phyloP scores from a whole-genome alignment of 2,113 vertebrate genomes.

The Hydrochoerus hydrochaeris region DNA sequence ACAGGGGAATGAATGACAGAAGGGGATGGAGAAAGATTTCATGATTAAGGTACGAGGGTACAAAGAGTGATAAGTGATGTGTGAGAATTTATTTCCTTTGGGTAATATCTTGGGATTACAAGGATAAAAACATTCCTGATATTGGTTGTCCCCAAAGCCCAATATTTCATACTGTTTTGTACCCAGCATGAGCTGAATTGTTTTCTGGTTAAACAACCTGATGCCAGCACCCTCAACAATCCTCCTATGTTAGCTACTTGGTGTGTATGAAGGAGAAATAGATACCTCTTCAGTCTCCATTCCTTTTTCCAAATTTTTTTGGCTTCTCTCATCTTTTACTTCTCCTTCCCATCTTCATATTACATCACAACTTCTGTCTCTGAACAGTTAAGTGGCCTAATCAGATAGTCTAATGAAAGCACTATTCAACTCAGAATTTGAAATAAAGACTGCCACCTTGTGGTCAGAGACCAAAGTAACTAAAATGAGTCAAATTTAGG shows the following conservation, averaged over 20 bases:
- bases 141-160: neutral
- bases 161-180: neutral
- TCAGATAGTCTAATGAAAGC: neutral
- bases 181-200: neutral
- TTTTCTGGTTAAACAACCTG: neutral
- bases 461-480: conserved; percentile 62
- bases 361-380: conserved; percentile 29
- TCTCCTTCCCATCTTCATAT: conserved; percentile 5
- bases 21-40: neutral
- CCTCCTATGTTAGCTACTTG: neutral
- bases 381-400: conserved; percentile 12
- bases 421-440: conserved; percentile 41
- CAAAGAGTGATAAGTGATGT: neutral
- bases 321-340: neutral
- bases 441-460: conserved; percentile 75
- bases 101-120: neutral
- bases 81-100: neutral
- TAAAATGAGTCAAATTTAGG: conserved; percentile 40
- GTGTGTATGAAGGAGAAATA: conserved; percentile 18
- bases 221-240: neutral
- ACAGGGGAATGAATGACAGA: neutral
- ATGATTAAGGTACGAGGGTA: neutral
- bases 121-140: neutral
- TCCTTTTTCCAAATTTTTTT: neutral
- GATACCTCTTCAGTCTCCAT: neutral